A percentile compares a stretch with the other conserved stretches of the same genome.
Evolutionary conservation across 2,888 invertebrate species (phyloP).

Genomic region (Netelia inedita): DNA sequence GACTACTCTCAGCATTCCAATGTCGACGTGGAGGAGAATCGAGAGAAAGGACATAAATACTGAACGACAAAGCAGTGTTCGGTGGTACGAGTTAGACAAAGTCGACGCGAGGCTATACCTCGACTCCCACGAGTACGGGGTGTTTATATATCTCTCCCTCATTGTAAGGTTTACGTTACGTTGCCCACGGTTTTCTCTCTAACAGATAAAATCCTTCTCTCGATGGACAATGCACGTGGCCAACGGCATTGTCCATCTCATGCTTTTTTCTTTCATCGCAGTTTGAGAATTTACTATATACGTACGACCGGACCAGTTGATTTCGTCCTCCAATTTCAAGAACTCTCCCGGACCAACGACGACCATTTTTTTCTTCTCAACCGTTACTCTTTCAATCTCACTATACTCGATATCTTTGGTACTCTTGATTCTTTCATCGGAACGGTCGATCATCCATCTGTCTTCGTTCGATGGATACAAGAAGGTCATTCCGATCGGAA

Average conservation of each 20-base stretch:
- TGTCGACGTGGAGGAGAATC: constrained; percentile 19
- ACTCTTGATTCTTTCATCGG: neutral
- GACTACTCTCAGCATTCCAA: neutral
- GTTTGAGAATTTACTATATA: neutral
- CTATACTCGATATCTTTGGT: neutral
- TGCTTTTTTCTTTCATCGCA: neutral
- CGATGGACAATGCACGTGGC: constrained; percentile 25
- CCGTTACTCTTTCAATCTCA: neutral
- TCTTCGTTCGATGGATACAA: too few species aligned
- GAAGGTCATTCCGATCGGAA: neutral
- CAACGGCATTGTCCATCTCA: neutral
- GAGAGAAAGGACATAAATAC: constrained; percentile 1
- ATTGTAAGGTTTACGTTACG: constrained; percentile 41
- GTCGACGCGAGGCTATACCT: constrained; percentile 9
- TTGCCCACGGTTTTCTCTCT: constrained; percentile 17
- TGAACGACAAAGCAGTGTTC: constrained; percentile 24
- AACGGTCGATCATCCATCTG: neutral
- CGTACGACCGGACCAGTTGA: neutral
- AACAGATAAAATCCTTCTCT: constrained; percentile 23
- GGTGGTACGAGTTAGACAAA: neutral
- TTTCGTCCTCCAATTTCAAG: neutral
- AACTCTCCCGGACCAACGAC: neutral
- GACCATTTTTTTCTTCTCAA: neutral
- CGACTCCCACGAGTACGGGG: neutral
- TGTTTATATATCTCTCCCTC: constrained; percentile 31